Base-by-base conservation (phyloP, 2,888 invertebrate species). In the Elmis aenea region DNA sequence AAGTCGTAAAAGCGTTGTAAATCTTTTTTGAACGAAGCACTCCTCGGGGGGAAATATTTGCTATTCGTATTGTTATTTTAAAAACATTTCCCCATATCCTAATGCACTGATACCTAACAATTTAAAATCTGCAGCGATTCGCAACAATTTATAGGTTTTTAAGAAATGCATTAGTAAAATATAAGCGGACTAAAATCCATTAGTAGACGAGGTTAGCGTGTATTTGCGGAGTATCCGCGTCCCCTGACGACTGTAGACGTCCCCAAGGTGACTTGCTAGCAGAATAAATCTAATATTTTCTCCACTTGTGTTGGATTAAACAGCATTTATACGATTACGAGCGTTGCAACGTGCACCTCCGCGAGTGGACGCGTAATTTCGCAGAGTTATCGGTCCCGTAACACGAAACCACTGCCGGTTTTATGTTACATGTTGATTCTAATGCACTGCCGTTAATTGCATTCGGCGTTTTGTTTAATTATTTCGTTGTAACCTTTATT, bases 141-240 rank as follows among this genome's bases (percentile, higher is more conserved):
- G 44, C 33, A 34, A 49, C 50, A 54, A 58, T 57, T 58, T 57
- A 58, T 57, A 53, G 54, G 52, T 55, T 55, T 57, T 58, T 52
- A 55, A 57, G 56, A 56, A 58, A 54, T 57, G 54, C 57, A 58
- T 60, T 57, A 56, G 55, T 51, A 56, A 55, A 58, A 57, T 58
- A 55, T 57, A 55, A 56, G 52, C 51, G 51, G n/a, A n/a, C 52
- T 53, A 52, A 57, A 58, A 56, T 55, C 54, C 56, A 57, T 59
- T 57, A 55, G 51, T 44, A 43, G 49, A 55, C 53, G 55, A 57
- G 51, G n/a, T 54, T 40, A 39, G 29, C 35, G 41, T 39, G 40
- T 36, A 43, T 41, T 50, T 37, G 38, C n/a, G n/a, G n/a, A n/a
- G n/a, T n/a, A n/a, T n/a, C n/a, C 37, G 34, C 29, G 37, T 47